Conservation (phyloP, 2,113 vertebrate species). For the Saimiri boliviensis region DNA sequence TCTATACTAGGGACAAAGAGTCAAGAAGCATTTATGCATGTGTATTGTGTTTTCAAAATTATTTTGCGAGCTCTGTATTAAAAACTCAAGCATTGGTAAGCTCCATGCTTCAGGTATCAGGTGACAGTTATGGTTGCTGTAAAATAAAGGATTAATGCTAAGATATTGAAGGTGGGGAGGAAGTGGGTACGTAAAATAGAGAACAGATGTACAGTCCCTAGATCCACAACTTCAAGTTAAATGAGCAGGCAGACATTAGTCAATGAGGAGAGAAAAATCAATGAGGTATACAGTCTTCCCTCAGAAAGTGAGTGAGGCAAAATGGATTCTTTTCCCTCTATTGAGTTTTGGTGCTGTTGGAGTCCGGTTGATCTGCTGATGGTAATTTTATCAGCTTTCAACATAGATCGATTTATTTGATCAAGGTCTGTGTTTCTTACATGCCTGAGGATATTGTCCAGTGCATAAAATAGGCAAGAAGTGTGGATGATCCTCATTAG, state of each 20-base stretch:
- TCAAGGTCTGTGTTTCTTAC: neutral
- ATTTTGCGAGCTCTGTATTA: neutral
- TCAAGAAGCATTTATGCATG: neutral
- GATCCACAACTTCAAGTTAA: slow-evolving; percentile 27
- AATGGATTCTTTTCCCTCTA: neutral
- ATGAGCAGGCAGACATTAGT: slow-evolving; percentile 15
- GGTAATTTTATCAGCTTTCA: slow-evolving; percentile 35
- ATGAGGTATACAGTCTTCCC: neutral
- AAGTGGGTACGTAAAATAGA: neutral
- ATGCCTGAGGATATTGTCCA: neutral
- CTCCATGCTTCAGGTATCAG: neutral
- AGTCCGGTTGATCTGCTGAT: neutral
- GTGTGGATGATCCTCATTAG: neutral
- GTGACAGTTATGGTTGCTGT: neutral
- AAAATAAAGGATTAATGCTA: neutral
- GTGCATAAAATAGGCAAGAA: neutral
- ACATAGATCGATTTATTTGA: neutral
- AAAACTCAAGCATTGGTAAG: neutral
- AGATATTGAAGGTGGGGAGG: neutral
- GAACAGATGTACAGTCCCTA: neutral
- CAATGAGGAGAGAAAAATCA: slow-evolving; percentile 11
- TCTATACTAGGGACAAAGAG: neutral
- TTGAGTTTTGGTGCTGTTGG: neutral
- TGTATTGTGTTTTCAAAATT: neutral
- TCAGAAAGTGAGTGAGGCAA: slow-evolving; percentile 29